A percentile compares a stretch with the other conserved stretches of the same genome.
Evolutionary conservation across 2,888 invertebrate species (phyloP).

Genomic region (Vannuccia rotundouncinata): DNA sequence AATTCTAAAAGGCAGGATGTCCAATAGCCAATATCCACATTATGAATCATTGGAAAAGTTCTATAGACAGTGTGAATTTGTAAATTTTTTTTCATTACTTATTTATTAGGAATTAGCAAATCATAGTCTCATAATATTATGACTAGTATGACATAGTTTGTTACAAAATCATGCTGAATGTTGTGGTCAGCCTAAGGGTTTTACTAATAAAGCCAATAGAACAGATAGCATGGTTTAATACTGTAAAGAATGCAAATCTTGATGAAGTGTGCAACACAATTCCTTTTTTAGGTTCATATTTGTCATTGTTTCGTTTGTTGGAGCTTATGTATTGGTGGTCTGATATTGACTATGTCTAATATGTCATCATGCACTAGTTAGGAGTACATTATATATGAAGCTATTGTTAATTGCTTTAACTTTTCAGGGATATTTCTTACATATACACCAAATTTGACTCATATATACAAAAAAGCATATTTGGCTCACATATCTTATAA

Average conservation of each 20-base stretch:
- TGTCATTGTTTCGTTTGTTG: neutral
- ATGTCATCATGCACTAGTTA: neutral
- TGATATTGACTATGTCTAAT: neutral
- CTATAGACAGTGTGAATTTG: too few species aligned
- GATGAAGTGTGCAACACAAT: neutral
- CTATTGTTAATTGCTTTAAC: neutral
- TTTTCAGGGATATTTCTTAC: neutral
- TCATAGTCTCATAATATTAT: too few species aligned
- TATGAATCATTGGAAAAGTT: too few species aligned
- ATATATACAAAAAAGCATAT: too few species aligned
- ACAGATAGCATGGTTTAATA: neutral
- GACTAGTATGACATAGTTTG: neutral
- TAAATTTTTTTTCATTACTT: too few species aligned
- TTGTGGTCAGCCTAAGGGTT: neutral
- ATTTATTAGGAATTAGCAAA: too few species aligned
- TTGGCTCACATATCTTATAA: too few species aligned
- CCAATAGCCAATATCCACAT: too few species aligned
- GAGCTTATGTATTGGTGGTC: slow-evolving; percentile 12
- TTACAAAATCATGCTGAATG: neutral
- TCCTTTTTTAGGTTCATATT: slow-evolving; percentile 3
- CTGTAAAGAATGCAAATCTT: slow-evolving; percentile 11
- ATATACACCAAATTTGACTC: neutral
- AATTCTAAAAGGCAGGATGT: too few species aligned
- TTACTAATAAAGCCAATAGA: slow-evolving; percentile 18
- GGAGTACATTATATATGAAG: neutral